A percentile compares a stretch with the other conserved stretches of the same genome.
phyloP scores from a whole-genome alignment of 1,140 invertebrate species.

The Ladona fulva region DNA sequence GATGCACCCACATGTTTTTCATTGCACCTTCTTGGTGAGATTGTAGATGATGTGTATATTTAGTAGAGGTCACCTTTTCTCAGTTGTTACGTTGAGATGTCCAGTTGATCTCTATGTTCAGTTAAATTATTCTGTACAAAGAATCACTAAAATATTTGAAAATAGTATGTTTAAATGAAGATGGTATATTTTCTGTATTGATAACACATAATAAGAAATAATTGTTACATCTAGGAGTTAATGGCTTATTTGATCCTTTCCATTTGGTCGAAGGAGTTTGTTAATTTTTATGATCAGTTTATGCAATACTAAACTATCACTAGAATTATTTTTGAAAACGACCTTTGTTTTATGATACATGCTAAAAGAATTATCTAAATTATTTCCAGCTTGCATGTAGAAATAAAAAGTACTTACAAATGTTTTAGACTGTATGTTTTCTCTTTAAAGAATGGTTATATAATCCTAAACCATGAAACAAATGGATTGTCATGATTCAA shows the following conservation, averaged over 20 bases:
- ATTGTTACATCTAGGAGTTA: background rate
- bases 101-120: background rate
- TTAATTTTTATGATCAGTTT: background rate
- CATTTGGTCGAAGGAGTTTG: background rate
- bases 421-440: too few relatives aligned
- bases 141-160: background rate
- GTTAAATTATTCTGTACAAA: constrained; percentile 8
- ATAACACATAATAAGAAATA: background rate
- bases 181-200: background rate
- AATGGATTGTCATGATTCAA: too few relatives aligned
- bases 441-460: too few relatives aligned
- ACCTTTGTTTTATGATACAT: too few relatives aligned
- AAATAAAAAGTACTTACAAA: too few relatives aligned
- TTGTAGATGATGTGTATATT: background rate
- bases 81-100: background rate
- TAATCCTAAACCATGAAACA: too few relatives aligned
- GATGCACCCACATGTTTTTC: background rate
- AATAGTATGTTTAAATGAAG: background rate
- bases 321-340: too few relatives aligned
- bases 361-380: too few relatives aligned
- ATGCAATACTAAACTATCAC: too few relatives aligned
- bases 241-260: constrained; percentile 3
- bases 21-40: background rate
- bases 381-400: too few relatives aligned
- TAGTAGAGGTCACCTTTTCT: background rate